Evolutionary conservation across 1,140 invertebrate genomes (phyloP).

Genomic region (Portunus trituberculatus): DNA sequence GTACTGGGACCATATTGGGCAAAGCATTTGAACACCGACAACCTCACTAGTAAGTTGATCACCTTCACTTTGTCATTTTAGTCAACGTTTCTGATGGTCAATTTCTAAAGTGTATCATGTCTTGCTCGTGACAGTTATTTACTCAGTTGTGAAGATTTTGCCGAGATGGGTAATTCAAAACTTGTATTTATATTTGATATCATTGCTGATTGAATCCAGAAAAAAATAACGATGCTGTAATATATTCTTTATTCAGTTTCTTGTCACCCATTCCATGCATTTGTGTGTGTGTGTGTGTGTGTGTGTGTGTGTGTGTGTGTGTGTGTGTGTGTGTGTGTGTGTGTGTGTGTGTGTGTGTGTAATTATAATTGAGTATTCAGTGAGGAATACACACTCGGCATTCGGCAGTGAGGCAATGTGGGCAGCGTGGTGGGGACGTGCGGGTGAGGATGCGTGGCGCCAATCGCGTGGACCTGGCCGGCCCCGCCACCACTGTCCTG

Average conservation of each 20-base stretch:
- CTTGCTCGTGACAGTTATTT: background rate
- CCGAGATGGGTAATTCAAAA: background rate
- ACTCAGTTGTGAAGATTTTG: no score
- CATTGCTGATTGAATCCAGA: background rate
- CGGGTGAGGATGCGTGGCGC: background rate
- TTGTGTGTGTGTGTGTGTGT: constrained; percentile 25
- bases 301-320: constrained; percentile 32
- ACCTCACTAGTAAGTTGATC: constrained; percentile 50
- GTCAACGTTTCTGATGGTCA: no score
- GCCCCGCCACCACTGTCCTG: background rate
- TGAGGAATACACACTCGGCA: no score
- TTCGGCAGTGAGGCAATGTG: constrained; percentile 35
- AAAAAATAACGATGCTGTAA: background rate
- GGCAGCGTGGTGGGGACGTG: constrained; percentile 22
- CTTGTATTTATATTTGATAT: background rate
- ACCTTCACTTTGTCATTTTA: background rate
- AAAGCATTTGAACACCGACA: constrained; percentile 74
- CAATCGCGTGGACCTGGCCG: background rate
- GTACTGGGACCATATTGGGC: constrained; percentile 82
- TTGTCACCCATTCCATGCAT: background rate
- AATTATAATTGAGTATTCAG: background rate
- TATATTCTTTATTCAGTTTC: background rate
- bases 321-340: constrained; percentile 32
- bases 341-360: constrained; percentile 32
- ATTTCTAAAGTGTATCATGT: background rate